These are phyloP conservation scores for Brachyalestes nurse DNA, from an alignment of 2,797 vertebrate species.

Conservation along the genomic window DNA sequence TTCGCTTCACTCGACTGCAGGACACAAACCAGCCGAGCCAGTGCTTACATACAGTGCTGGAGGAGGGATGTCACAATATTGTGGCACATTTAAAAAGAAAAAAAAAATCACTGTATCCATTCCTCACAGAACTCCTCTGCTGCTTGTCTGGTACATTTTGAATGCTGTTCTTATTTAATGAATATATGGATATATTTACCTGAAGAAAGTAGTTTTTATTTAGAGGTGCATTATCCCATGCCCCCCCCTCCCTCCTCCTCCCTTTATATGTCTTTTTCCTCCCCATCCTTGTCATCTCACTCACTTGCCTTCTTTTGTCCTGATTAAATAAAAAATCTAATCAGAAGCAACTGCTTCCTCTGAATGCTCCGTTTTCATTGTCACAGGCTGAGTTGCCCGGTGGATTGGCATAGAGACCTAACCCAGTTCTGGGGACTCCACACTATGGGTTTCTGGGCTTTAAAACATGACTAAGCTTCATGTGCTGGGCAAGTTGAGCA, in stretches of 20 bases:
- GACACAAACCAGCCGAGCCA: conserved; percentile 59
- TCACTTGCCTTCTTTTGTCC: conserved; percentile 82
- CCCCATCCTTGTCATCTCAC: conserved; percentile 75
- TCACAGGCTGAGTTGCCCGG: too few species aligned
- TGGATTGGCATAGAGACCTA: too few species aligned
- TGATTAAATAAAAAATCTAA: conserved; percentile 88
- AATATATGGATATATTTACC: conserved; percentile 82
- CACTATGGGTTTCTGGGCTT: too few species aligned
- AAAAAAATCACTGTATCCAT: conserved; percentile 87
- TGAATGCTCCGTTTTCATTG: neutral
- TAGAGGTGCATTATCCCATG: conserved; percentile 79
- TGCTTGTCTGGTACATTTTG: conserved; percentile 94
- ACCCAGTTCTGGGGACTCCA: too few species aligned
- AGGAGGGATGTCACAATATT: conserved; percentile 56
- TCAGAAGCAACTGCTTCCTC: conserved; percentile 49
- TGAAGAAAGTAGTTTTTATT: conserved; percentile 82
- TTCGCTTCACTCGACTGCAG: conserved; percentile 78
- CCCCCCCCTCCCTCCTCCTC: too few species aligned
- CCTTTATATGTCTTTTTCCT: conserved; percentile 49
- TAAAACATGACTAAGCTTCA: too few species aligned
- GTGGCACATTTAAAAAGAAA: conserved; percentile 82
- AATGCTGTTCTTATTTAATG: conserved; percentile 92
- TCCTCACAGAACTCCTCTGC: conserved; percentile 79
- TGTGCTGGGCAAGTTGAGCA: too few species aligned
- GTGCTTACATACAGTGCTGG: conserved; percentile 49